A percentile compares a stretch with the other conserved stretches of the same genome.
phyloP scores from a whole-genome alignment of 2,797 vertebrate genomes.

The Capromys pilorides region DNA sequence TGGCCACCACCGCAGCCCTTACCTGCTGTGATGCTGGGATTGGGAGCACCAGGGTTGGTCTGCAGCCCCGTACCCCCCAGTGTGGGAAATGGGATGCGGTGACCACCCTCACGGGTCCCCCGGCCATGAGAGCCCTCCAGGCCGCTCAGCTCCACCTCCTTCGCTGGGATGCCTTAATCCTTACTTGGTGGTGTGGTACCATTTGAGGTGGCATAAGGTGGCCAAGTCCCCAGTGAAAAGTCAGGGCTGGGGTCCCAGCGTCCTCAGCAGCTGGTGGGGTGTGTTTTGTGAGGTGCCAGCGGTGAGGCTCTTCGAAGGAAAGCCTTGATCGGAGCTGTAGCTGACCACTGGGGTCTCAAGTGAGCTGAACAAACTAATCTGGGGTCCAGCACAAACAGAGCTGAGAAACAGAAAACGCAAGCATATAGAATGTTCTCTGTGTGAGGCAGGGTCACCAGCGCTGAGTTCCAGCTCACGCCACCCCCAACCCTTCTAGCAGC shows the following conservation, averaged over 20 bases:
- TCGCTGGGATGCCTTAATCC: neutral
- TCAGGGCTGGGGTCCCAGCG: neutral
- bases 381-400: neutral
- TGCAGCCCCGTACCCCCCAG: neutral
- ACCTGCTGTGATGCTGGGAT: neutral
- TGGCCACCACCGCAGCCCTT: neutral
- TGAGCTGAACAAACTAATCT: neutral
- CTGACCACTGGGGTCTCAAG: neutral
- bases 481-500: neutral
- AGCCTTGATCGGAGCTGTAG: neutral
- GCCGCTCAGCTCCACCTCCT: neutral
- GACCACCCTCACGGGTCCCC: neutral
- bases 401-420: neutral
- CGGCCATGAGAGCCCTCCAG: neutral
- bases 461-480: accelerated
- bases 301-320: neutral
- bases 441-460: accelerated
- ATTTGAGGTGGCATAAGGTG: neutral
- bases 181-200: neutral
- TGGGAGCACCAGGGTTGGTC: neutral
- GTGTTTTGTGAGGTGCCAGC: neutral
- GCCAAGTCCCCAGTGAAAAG: neutral
- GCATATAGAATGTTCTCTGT: neutral
- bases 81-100: neutral
- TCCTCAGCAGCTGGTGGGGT: too few species aligned